A percentile compares a stretch with the other conserved stretches of the same genome.
Evolutionary conservation across 2,888 invertebrate species (phyloP).

Genomic region (Pherbina coryleti): DNA sequence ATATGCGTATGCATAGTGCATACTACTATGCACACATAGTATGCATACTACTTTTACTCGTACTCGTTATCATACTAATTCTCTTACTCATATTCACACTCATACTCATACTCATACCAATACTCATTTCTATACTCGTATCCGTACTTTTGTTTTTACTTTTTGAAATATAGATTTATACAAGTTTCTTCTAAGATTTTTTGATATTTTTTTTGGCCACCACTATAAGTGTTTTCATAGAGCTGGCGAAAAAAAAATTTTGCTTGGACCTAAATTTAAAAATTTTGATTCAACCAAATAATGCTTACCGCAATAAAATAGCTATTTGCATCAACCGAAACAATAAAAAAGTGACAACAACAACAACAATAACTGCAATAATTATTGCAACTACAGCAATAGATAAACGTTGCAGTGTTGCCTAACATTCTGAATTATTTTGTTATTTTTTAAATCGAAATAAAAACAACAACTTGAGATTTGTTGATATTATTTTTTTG

Average conservation of each 20-base stretch:
- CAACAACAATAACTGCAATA: neutral
- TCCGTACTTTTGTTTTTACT: neutral
- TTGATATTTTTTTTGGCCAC: too few species aligned
- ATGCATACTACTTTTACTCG: too few species aligned
- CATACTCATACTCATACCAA: too few species aligned
- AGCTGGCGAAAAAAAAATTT: neutral
- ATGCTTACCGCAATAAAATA: neutral
- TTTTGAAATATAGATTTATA: too few species aligned
- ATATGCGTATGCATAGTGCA: too few species aligned
- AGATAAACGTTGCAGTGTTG: neutral
- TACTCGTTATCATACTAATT: too few species aligned
- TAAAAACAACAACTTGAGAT: neutral
- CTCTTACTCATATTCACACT: too few species aligned
- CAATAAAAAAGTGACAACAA: neutral
- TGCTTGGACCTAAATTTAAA: neutral
- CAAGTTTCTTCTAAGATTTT: too few species aligned
- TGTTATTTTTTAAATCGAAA: neutral
- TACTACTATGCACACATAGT: too few species aligned
- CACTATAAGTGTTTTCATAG: neutral
- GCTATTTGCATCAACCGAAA: neutral
- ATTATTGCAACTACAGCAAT: neutral
- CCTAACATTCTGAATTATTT: neutral
- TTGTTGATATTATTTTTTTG: neutral
- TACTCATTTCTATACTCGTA: too few species aligned
- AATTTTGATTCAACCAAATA: slow-evolving; percentile 6